Percentiles rank a stretch among this genome's conserved stretches.
phyloP scores from a whole-genome alignment of 2,113 vertebrate species.

The Amphilophus citrinellus region DNA sequence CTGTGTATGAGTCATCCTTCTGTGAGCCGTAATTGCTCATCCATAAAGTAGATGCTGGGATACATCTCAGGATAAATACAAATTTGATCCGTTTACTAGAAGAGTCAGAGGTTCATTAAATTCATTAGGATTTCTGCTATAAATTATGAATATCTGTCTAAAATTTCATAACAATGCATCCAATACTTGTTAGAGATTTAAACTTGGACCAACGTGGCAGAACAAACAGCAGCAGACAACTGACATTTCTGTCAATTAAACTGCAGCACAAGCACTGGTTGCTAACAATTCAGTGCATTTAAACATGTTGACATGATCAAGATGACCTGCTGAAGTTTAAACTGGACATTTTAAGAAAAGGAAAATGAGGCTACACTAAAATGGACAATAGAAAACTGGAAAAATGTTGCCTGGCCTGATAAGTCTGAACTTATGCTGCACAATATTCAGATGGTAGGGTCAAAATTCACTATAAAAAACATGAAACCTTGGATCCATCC shows the following conservation, averaged over 20 bases:
- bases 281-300: background rate
- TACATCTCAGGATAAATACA: background rate
- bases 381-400: too few species aligned
- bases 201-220: background rate
- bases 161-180: background rate
- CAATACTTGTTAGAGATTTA: background rate
- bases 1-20: constrained; percentile 6
- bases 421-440: too few species aligned
- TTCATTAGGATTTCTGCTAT: background rate
- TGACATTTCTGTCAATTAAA: background rate
- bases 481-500: too few species aligned
- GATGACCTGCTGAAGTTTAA: background rate
- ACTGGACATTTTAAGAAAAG: background rate
- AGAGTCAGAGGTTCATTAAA: constrained; percentile 11
- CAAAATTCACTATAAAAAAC: too few species aligned
- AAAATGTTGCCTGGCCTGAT: too few species aligned
- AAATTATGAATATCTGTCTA: constrained; percentile 7
- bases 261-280: background rate
- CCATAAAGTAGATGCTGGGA: constrained; percentile 10
- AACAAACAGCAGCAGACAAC: background rate
- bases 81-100: background rate
- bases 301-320: too few species aligned
- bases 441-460: too few species aligned
- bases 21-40: constrained; percentile 8
- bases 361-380: too few species aligned